Conservation (phyloP, 2,888 invertebrate species). For the Tetragonisca angustula region DNA sequence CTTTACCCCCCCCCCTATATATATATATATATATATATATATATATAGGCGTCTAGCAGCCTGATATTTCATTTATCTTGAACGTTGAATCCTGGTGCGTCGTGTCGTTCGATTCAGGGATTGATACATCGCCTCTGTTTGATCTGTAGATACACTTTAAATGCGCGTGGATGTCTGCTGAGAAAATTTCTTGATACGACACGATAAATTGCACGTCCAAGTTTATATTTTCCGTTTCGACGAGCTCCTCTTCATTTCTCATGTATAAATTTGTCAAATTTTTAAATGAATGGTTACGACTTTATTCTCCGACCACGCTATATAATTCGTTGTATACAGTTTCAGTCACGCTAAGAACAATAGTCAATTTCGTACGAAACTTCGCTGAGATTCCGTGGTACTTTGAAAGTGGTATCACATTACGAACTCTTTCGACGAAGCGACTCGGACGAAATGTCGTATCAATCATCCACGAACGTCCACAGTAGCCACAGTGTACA, state of each 20-base stretch:
- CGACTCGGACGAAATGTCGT: not conserved
- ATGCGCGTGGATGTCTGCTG: no score
- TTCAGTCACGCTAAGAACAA: not conserved
- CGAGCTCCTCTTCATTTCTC: not conserved
- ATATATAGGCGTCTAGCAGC: constrained; percentile 21
- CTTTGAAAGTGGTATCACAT: not conserved
- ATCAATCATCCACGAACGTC: not conserved
- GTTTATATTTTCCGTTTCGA: not conserved
- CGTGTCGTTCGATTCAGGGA: constrained; percentile 18
- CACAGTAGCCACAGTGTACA: not conserved
- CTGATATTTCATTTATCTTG: constrained; percentile 71
- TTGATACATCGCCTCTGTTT: constrained; percentile 8
- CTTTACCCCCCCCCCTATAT: constrained; percentile 14
- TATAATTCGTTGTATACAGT: not conserved
- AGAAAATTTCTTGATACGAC: not conserved
- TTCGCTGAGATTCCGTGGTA: not conserved
- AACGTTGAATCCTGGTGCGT: not conserved
- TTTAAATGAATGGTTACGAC: not conserved
- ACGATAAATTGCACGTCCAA: no score
- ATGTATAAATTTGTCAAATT: not conserved
- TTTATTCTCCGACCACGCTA: not conserved
- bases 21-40: constrained; percentile 48
- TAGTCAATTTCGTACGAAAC: not conserved
- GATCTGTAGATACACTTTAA: not conserved
- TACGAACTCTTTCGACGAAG: not conserved